phyloP scores from a whole-genome alignment of 2,888 invertebrate species.

The Seira ritae region DNA sequence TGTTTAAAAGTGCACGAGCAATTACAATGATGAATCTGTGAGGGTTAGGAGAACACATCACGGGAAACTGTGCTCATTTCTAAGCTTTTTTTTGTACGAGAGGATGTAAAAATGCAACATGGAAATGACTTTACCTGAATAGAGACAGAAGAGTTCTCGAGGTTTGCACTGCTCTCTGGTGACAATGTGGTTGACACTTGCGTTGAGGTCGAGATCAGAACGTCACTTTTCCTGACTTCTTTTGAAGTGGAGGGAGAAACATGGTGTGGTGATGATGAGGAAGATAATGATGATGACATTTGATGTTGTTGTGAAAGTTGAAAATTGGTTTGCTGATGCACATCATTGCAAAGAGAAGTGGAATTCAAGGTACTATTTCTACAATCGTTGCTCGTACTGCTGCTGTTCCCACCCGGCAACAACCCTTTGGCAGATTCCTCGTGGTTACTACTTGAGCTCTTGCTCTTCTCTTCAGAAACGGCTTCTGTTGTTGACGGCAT shows the following conservation, averaged over 20 bases:
- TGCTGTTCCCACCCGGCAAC: background rate
- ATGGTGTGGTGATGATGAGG: background rate
- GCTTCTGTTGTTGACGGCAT: constrained; percentile 27
- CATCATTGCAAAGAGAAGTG: constrained; percentile 9
- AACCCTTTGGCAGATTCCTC: constrained; percentile 19
- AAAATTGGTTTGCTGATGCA: background rate
- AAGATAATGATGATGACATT: background rate
- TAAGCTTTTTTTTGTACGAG: background rate
- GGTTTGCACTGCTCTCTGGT: background rate
- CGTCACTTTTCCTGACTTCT: background rate
- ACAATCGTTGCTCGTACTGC: background rate
- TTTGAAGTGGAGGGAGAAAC: background rate
- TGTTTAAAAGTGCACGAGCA: too few species aligned
- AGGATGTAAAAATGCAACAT: background rate
- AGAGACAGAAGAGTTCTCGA: too few species aligned
- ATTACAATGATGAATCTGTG: too few species aligned
- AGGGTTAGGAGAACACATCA: too few species aligned
- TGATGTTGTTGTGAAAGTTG: constrained; percentile 19
- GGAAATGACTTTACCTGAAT: too few species aligned
- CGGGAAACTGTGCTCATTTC: too few species aligned
- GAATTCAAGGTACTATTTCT: background rate
- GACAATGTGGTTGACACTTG: background rate
- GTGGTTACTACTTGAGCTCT: constrained; percentile 17
- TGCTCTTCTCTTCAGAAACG: background rate
- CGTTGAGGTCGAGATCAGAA: background rate